Base-by-base conservation (phyloP, 37 sponge, comb jelly and placozoan species). In the Hormiphora californensis region DNA sequence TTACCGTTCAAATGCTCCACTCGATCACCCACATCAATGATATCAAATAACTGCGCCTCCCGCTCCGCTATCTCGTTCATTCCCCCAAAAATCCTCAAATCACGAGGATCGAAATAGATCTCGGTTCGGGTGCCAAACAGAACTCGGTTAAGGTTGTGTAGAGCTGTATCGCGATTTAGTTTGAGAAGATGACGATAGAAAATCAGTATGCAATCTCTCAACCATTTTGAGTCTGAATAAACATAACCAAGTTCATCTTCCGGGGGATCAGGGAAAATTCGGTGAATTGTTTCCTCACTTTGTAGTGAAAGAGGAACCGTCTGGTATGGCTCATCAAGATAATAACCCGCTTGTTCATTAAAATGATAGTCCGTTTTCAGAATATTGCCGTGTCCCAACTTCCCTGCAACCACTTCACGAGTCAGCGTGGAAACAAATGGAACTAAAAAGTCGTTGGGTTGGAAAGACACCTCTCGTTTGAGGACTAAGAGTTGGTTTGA, bases 231-330 rank as follows among this genome's bases (percentile, higher is more conserved):
- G 41, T 23, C 21, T n/a, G 81, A 43, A 28, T 41, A 19, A 19
- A 73, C 81, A 73, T 21, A 73, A 1, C 46, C 81, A 32, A 22
- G 27, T 28, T 73, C 81, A 3, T 19, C 34, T 7, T 22, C 19
- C n/a, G n/a, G n/a, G n/a, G n/a, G n/a, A 23, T 46, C 81, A n/a
- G 81, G 81, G 22, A 73, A 73, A n/a, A 73, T n/a, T 28, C 44
- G 12, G 4, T 73, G 46, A 17, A 73, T 46, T 19, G 23, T 28
- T 17, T 36, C 28, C 46, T 73, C 81, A 41, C 43, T 46, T 73
- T 73, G 46, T 11, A 73, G 27, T 11, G 81, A 43, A 8, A 73
- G 25, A 33, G 39, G 46, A 22, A 73, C 81, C 4, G 81, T 28
- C 81, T 73, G 81, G 35, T 73, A 73, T 12, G 81, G 81, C 43